Conservation (phyloP, 1,140 invertebrate species). For the Tetragonula clypearis region DNA sequence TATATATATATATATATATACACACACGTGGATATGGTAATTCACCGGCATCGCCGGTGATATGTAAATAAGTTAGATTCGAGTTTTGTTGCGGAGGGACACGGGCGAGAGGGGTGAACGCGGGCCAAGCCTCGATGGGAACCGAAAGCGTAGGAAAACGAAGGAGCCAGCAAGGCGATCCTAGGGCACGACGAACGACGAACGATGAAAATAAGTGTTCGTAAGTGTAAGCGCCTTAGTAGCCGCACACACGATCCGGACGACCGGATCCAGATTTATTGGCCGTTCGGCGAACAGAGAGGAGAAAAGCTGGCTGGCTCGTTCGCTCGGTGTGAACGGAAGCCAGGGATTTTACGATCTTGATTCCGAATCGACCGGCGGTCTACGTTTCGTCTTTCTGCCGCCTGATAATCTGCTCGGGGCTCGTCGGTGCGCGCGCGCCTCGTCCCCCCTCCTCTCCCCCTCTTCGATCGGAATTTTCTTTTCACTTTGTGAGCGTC, state of each 20-base stretch:
- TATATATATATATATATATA: neutral
- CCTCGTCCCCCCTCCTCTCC: too few relatives aligned
- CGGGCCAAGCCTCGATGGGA: constrained; percentile 77
- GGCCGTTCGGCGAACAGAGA: constrained; percentile 66
- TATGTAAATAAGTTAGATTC: constrained; percentile 82
- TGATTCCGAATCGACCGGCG: constrained; percentile 58
- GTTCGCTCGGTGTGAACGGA: constrained; percentile 77
- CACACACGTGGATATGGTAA: constrained; percentile 77
- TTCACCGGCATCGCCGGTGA: constrained; percentile 76
- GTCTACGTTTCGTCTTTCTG: constrained; percentile 53
- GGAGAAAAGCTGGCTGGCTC: constrained; percentile 48
- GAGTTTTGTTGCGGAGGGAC: constrained; percentile 76
- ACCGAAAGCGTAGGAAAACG: constrained; percentile 64
- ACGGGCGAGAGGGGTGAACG: constrained; percentile 21
- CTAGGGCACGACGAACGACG: constrained; percentile 28
- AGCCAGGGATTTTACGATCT: constrained; percentile 73
- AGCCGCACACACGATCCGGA: constrained; percentile 74
- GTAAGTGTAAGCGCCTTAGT: constrained; percentile 81
- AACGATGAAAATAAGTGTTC: constrained; percentile 48
- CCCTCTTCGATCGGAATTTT: too few relatives aligned
- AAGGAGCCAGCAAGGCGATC: constrained; percentile 57
- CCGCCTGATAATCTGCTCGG: constrained; percentile 58
- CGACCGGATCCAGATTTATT: constrained; percentile 79
- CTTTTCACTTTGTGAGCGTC: too few relatives aligned
- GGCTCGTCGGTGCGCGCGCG: constrained; percentile 45